Evolutionary conservation across 2,888 invertebrate genomes (phyloP).

Genomic region (Thumatha senex): DNA sequence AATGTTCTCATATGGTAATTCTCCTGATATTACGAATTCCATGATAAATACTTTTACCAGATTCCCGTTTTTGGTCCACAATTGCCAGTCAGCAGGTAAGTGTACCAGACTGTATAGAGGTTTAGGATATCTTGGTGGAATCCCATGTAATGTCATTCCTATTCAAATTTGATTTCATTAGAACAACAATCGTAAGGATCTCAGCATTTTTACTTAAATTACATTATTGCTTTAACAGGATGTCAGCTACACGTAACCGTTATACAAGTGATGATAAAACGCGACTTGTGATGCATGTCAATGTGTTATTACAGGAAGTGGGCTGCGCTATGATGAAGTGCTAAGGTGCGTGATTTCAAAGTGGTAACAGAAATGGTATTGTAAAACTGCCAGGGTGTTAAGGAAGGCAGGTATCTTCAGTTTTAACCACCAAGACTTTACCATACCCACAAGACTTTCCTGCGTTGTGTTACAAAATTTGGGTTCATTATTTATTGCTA

Average conservation of each 20-base stretch:
- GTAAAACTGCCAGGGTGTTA: neutral
- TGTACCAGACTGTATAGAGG: too few relatives aligned
- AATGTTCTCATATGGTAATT: too few relatives aligned
- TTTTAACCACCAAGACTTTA: too few relatives aligned
- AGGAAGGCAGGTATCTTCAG: neutral
- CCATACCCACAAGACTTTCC: too few relatives aligned
- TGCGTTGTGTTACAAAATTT: too few relatives aligned
- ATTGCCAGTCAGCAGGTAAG: too few relatives aligned
- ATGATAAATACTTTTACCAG: too few relatives aligned
- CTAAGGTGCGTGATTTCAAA: conserved; percentile 16
- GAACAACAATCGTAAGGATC: neutral
- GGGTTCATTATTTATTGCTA: too few relatives aligned
- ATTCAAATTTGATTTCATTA: neutral
- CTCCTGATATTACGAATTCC: too few relatives aligned
- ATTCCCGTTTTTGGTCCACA: too few relatives aligned
- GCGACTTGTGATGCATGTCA: conserved; percentile 32
- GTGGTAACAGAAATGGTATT: neutral
- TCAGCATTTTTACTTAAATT: conserved; percentile 11
- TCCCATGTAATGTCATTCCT: neutral
- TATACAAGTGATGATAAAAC: conserved; percentile 37
- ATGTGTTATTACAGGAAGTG: conserved; percentile 40
- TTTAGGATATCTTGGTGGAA: too few relatives aligned
- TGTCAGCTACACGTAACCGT: conserved; percentile 28
- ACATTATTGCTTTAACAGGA: conserved; percentile 16
- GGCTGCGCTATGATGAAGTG: conserved; percentile 17